Conservation (phyloP, 2,113 vertebrate species). For the Podocnemis expansa region DNA sequence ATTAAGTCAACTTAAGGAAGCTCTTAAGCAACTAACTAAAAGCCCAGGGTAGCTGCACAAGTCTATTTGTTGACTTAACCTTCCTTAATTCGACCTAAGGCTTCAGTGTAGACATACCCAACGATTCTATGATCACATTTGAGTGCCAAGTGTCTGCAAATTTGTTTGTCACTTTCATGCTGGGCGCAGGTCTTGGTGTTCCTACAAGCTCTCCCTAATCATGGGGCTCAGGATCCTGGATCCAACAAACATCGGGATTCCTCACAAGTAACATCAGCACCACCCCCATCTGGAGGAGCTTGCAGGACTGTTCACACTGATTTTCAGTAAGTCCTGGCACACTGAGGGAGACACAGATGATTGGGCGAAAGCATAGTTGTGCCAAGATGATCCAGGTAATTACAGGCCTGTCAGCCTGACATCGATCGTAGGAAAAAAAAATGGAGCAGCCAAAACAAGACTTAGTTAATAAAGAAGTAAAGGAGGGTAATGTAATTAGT, state of each 20-base stretch:
- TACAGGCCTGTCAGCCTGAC: background rate
- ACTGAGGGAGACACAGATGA: background rate
- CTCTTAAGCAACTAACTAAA: too few relatives aligned
- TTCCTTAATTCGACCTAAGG: too few relatives aligned
- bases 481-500: background rate
- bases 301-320: too few relatives aligned
- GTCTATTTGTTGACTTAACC: too few relatives aligned
- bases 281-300: background rate
- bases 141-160: background rate
- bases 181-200: background rate
- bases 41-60: too few relatives aligned
- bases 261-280: background rate
- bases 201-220: background rate
- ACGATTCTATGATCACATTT: background rate
- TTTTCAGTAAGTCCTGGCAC: background rate
- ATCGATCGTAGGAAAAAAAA: background rate
- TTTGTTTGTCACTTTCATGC: background rate
- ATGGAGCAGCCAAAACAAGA: background rate
- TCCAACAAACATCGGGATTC: too few relatives aligned
- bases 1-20: too few relatives aligned
- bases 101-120: too few relatives aligned
- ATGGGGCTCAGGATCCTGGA: too few relatives aligned
- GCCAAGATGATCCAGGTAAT: background rate
- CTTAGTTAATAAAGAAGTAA: background rate
- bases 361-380: too few relatives aligned